Percentiles rank a stretch among this genome's conserved stretches.
Evolutionary conservation across 2,888 invertebrate genomes (phyloP).

Genomic region (Drosophila anceps): DNA sequence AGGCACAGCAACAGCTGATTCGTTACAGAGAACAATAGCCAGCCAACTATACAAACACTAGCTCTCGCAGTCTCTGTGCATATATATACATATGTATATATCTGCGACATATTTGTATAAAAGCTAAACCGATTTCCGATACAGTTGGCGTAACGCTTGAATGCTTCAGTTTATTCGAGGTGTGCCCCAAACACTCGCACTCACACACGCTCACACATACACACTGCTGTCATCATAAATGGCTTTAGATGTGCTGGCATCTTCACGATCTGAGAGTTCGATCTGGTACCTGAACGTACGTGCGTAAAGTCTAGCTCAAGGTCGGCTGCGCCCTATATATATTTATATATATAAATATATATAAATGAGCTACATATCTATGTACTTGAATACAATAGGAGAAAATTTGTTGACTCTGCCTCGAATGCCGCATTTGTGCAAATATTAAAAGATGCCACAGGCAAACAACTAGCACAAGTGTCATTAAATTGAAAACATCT

Average conservation of each 20-base stretch:
- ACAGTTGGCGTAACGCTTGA: constrained; percentile 62
- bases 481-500: constrained; percentile 49
- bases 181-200: constrained; percentile 43
- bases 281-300: constrained; percentile 36
- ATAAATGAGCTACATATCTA: not conserved
- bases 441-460: constrained; percentile 44
- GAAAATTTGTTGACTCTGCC: constrained; percentile 29
- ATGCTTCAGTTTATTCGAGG: constrained; percentile 48
- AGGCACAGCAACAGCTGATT: constrained; percentile 60
- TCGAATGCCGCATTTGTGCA: constrained; percentile 55
- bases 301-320: constrained; percentile 38
- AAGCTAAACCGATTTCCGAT: constrained; percentile 65
- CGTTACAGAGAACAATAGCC: constrained; percentile 41
- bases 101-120: constrained; percentile 21
- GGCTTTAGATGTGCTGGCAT: constrained; percentile 25
- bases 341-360: not conserved
- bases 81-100: constrained; percentile 13
- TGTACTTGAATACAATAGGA: constrained; percentile 19
- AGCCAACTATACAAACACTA: constrained; percentile 7
- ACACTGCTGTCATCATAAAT: constrained; percentile 14
- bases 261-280: constrained; percentile 22
- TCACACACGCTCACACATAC: not conserved
- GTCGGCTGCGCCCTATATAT: constrained; percentile 51
- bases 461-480: constrained; percentile 64
- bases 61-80: constrained; percentile 1